These are phyloP conservation scores for Macroramphosus scolopax DNA, from an alignment of 2,797 vertebrate genomes.

Conservation along the genomic window DNA sequence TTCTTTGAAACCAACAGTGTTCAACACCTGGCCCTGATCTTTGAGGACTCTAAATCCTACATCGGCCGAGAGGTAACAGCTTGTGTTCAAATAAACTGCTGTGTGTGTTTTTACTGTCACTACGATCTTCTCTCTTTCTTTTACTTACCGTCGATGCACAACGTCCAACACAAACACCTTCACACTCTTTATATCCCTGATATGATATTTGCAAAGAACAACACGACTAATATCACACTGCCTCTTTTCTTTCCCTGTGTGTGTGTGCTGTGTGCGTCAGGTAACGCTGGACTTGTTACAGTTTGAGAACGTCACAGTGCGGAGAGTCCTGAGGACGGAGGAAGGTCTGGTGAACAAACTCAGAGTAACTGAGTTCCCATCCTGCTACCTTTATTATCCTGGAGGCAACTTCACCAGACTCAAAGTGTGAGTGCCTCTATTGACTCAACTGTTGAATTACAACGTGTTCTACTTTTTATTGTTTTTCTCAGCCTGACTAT, in stretches of 20 bases:
- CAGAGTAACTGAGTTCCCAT: slow-evolving; percentile 83
- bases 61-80: slow-evolving; percentile 87
- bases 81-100: background rate
- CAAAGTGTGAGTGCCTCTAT: slow-evolving; percentile 84
- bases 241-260: slow-evolving; percentile 3
- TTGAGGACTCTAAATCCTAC: slow-evolving; percentile 82
- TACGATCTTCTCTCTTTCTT: too few relatives aligned
- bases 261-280: slow-evolving; percentile 59
- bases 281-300: slow-evolving; percentile 90
- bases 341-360: slow-evolving; percentile 77
- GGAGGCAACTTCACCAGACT: slow-evolving; percentile 78
- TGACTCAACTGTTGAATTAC: too few relatives aligned
- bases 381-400: slow-evolving; percentile 82
- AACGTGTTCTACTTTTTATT: too few relatives aligned
- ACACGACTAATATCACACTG: too few relatives aligned
- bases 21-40: slow-evolving; percentile 85
- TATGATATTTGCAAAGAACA: too few relatives aligned
- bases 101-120: too few relatives aligned
- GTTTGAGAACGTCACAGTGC: slow-evolving; percentile 83
- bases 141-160: too few relatives aligned
- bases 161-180: too few relatives aligned
- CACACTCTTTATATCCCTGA: too few relatives aligned
- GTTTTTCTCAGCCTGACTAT: too few relatives aligned
- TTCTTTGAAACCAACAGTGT: slow-evolving; percentile 84
- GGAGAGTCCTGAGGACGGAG: slow-evolving; percentile 83